Percentiles rank a stretch among this genome's conserved stretches.
phyloP scores from a whole-genome alignment of 2,888 invertebrate genomes.

The Rhogogaster chlorosoma region DNA sequence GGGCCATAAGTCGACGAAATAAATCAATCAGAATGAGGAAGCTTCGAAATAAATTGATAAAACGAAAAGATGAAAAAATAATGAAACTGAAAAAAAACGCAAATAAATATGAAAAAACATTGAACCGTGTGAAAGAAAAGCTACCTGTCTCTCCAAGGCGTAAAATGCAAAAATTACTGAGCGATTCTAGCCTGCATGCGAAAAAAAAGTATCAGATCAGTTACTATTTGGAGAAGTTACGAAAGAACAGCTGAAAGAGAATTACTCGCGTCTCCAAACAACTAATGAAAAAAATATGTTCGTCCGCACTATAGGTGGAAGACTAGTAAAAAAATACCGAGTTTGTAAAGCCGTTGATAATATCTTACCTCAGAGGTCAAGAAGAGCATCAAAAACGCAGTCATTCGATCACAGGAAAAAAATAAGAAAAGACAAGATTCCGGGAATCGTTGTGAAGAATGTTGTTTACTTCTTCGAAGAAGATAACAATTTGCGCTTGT shows the following conservation, averaged over 20 bases:
- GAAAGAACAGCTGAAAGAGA: background rate
- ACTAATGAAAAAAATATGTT: background rate
- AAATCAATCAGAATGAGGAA: too few species aligned
- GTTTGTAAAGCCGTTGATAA: background rate
- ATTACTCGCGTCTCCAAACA: background rate
- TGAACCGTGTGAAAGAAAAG: too few species aligned
- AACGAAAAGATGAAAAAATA: too few species aligned
- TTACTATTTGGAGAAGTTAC: background rate
- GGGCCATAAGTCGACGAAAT: too few species aligned
- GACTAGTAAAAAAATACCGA: background rate
- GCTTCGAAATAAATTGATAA: too few species aligned
- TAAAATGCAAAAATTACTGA: too few species aligned
- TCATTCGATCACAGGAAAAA: background rate
- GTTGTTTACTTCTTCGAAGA: constrained; percentile 22
- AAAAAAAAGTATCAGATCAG: background rate
- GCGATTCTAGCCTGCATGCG: background rate
- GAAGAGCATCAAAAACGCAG: background rate
- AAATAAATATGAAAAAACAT: too few species aligned
- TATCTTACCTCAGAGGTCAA: background rate
- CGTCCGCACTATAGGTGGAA: background rate
- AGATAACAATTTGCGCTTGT: constrained; percentile 1
- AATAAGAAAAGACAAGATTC: background rate
- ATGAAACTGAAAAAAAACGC: too few species aligned
- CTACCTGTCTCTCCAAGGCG: too few species aligned
- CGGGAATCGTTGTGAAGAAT: background rate